Evolutionary conservation across 2,113 vertebrate species (phyloP).

Genomic region (Danionella cerebrum): DNA sequence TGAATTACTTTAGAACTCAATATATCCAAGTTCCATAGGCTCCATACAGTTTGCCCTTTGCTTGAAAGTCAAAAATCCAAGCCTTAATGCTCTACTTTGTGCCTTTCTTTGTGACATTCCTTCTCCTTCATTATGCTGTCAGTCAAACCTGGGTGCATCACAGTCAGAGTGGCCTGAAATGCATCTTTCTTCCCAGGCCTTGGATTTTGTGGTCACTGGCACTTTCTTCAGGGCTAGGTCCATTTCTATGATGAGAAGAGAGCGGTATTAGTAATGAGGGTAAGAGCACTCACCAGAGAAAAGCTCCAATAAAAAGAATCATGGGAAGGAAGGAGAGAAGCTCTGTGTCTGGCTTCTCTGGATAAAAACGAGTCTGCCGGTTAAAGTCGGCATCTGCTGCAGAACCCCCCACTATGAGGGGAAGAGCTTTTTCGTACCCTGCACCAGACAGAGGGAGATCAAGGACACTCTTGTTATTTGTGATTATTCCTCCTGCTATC

Average conservation of each 20-base stretch:
- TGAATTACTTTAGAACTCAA: no score
- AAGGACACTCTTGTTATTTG: constrained; percentile 57
- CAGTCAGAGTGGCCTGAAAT: constrained; percentile 2
- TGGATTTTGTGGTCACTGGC: constrained; percentile 26
- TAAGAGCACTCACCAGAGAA: constrained; percentile 15
- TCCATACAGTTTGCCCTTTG: no score
- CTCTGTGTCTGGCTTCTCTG: constrained; percentile 20
- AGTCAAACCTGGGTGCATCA: constrained; percentile 4
- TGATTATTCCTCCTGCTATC: constrained; percentile 50
- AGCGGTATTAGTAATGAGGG: constrained; percentile 7
- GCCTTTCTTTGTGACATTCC: constrained; percentile 7
- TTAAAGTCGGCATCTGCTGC: constrained; percentile 41
- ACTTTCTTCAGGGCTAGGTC: constrained; percentile 27
- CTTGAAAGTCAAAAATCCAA: background rate
- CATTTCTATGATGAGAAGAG: constrained; percentile 38
- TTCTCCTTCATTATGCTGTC: constrained; percentile 19
- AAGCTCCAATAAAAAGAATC: constrained; percentile 14
- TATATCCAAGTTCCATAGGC: background rate
- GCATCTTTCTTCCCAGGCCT: constrained; percentile 27
- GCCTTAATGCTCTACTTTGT: constrained; percentile 8
- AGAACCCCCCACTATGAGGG: constrained; percentile 23
- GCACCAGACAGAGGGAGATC: constrained; percentile 49
- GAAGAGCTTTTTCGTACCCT: constrained; percentile 3
- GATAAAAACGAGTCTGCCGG: constrained; percentile 38
- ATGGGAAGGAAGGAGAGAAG: constrained; percentile 25